Percentiles rank a stretch among this genome's conserved stretches.
Conservation (phyloP, 2,113 vertebrate genomes). For the Gavia stellata region DNA sequence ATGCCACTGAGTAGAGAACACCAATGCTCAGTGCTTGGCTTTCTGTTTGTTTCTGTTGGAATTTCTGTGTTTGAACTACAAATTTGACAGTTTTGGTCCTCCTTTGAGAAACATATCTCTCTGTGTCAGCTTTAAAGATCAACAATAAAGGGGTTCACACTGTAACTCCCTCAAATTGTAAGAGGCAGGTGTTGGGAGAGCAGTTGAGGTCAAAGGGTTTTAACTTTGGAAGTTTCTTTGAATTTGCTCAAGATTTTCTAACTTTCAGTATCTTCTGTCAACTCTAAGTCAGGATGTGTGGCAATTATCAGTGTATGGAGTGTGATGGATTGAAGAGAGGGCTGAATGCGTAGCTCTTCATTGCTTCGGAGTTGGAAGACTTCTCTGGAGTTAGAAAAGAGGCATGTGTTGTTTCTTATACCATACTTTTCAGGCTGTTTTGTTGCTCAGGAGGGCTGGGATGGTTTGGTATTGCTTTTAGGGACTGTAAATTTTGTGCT, state of each 20-base stretch:
- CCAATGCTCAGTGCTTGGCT: not conserved
- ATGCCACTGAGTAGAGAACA: not conserved
- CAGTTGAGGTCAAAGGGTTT: not conserved
- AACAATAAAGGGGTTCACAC: not conserved
- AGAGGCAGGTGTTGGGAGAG: not conserved
- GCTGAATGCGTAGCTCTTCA: not conserved
- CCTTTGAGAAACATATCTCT: not conserved
- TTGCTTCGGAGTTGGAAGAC: not conserved
- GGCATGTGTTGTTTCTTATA: not conserved
- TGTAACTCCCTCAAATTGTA: not conserved
- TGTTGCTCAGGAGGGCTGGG: not conserved
- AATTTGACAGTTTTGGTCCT: not conserved
- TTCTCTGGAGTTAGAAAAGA: not conserved
- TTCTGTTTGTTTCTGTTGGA: not conserved
- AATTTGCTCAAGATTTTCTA: not conserved
- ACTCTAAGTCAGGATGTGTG: rapidly evolving
- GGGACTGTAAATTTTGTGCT: not conserved
- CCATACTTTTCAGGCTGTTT: not conserved
- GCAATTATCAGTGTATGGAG: not conserved
- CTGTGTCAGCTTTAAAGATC: not conserved
- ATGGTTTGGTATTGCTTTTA: not conserved
- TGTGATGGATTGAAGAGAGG: not conserved
- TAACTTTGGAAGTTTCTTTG: not conserved
- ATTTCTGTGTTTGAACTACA: not conserved
- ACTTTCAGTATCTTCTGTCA: not conserved